phyloP scores from a whole-genome alignment of 2,888 invertebrate species.

The Hipparchia semele region DNA sequence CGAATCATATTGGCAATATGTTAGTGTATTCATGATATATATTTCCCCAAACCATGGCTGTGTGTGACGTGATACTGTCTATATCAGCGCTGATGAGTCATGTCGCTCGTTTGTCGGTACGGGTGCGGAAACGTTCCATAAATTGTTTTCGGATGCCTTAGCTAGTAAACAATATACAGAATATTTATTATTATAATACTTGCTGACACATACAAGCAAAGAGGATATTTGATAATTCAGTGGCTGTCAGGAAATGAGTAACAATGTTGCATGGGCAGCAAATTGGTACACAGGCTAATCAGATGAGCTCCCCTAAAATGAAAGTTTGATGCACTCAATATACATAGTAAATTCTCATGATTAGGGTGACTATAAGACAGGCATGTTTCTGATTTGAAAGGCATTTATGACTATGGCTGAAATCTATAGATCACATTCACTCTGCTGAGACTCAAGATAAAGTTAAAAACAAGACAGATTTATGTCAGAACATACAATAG shows the following conservation, averaged over 20 bases:
- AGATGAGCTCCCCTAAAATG: neutral
- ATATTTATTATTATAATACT: conserved; percentile 35
- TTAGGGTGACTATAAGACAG: too few relatives aligned
- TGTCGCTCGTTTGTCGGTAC: conserved; percentile 65
- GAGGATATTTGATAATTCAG: conserved; percentile 37
- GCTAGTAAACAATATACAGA: conserved; percentile 62
- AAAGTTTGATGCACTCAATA: neutral
- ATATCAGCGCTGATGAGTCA: conserved; percentile 76
- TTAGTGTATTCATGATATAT: conserved; percentile 44
- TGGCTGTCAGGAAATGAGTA: conserved; percentile 53
- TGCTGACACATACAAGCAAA: conserved; percentile 38
- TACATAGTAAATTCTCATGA: neutral
- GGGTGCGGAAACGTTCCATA: conserved; percentile 72
- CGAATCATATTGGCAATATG: conserved; percentile 39
- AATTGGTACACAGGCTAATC: conserved; percentile 1
- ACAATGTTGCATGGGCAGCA: conserved; percentile 29
- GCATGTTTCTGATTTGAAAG: too few relatives aligned
- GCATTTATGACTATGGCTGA: too few relatives aligned
- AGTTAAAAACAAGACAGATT: too few relatives aligned
- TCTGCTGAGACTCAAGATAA: too few relatives aligned
- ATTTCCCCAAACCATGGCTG: conserved; percentile 53
- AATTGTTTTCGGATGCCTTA: conserved; percentile 69
- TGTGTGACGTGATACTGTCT: conserved; percentile 69
- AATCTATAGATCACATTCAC: too few relatives aligned
- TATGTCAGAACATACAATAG: too few relatives aligned